Evolutionary conservation across 2,113 vertebrate genomes (phyloP).

Genomic region (Galbula dea): DNA sequence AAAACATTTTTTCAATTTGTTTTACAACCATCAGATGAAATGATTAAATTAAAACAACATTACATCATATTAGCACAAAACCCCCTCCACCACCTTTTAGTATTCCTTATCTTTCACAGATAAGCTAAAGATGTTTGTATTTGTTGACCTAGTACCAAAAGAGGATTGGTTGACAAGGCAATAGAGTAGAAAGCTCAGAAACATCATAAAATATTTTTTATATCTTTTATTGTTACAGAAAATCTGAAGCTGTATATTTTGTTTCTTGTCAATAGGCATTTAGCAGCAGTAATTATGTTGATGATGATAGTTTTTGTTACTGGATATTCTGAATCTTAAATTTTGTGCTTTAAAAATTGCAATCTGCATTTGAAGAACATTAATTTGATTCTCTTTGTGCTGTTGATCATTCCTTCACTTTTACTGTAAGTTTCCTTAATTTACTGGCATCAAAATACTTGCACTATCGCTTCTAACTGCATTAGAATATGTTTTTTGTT

Average conservation of each 20-base stretch:
- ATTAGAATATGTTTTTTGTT: constrained; percentile 1
- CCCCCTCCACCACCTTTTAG: neutral
- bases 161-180: neutral
- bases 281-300: neutral
- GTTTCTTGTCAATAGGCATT: neutral
- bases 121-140: neutral
- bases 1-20: neutral
- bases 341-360: constrained; percentile 38
- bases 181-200: neutral
- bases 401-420: neutral
- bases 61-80: neutral
- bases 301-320: constrained; percentile 38
- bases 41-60: neutral
- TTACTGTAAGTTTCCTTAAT: neutral
- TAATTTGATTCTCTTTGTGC: neutral
- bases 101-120: neutral
- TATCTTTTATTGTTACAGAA: neutral
- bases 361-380: neutral
- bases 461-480: neutral
- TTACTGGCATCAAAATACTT: neutral
- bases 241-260: neutral
- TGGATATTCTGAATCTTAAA: neutral
- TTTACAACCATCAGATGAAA: neutral
- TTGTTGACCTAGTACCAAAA: neutral
- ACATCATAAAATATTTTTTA: neutral